Conservation (phyloP, 2,888 invertebrate genomes). For the Cryptus viduatorius region DNA sequence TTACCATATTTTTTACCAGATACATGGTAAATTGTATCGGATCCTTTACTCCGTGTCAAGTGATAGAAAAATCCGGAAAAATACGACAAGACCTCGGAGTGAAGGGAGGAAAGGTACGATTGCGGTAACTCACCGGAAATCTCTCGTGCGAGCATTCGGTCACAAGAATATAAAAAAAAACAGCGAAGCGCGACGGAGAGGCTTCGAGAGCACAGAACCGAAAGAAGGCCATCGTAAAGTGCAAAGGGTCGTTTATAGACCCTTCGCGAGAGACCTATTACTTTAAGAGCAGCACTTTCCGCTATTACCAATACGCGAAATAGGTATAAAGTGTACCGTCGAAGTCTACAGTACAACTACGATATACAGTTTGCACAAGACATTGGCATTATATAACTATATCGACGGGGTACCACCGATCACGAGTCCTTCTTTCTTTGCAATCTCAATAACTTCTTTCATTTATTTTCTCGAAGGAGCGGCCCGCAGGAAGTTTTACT, state of each 20-base stretch:
- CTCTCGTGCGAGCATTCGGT: constrained; percentile 16
- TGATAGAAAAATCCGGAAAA: background rate
- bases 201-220: constrained; percentile 31
- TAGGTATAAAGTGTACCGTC: constrained; percentile 56
- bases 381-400: background rate
- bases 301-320: constrained; percentile 79
- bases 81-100: background rate
- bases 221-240: constrained; percentile 71
- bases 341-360: background rate
- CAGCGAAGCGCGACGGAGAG: constrained; percentile 57
- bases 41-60: too few relatives aligned
- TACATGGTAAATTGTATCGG: too few relatives aligned
- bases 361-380: constrained; percentile 18
- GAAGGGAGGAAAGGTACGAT: background rate
- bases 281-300: constrained; percentile 76
- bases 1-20: too few relatives aligned
- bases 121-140: background rate
- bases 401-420: background rate
- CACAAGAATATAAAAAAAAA: constrained; percentile 6
- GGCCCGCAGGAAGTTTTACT: background rate
- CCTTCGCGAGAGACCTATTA: constrained; percentile 76
- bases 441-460: background rate
- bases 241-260: constrained; percentile 76
- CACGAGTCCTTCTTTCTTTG: background rate
- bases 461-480: background rate